A percentile compares a stretch with the other conserved stretches of the same genome.
Conservation (phyloP, 2,113 vertebrate species). For the Strigops habroptila region DNA sequence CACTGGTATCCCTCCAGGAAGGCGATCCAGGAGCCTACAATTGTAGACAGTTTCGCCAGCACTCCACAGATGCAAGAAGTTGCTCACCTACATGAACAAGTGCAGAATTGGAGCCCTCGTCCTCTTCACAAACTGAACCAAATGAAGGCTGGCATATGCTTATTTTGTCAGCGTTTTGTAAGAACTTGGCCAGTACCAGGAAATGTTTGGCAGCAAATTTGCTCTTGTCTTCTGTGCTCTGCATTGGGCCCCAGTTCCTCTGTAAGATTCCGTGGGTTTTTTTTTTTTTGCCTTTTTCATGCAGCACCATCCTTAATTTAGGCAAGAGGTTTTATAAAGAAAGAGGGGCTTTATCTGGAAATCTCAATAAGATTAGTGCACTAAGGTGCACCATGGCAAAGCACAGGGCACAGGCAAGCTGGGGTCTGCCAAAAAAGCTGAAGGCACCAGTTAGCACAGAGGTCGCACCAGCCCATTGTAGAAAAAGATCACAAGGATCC, state of each 20-base stretch:
- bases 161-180: conserved; percentile 13
- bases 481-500: background rate
- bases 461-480: background rate
- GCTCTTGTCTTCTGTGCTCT: background rate
- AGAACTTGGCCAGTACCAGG: background rate
- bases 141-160: background rate
- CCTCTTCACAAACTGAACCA: background rate
- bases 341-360: background rate
- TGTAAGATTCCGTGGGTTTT: background rate
- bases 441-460: background rate
- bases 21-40: fast-evolving
- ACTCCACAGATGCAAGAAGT: background rate
- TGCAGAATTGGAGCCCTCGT: background rate
- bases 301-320: background rate
- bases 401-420: background rate
- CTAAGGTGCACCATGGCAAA: background rate
- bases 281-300: background rate
- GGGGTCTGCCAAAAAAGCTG: background rate
- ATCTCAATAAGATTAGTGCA: background rate
- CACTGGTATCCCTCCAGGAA: background rate
- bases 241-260: background rate
- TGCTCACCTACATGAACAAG: background rate
- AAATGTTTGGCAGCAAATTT: background rate
- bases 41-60: background rate
- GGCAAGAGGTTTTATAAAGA: background rate